These are phyloP conservation scores for Dexiosoma caninum DNA, from an alignment of 2,888 invertebrate species.

Conservation along the genomic window DNA sequence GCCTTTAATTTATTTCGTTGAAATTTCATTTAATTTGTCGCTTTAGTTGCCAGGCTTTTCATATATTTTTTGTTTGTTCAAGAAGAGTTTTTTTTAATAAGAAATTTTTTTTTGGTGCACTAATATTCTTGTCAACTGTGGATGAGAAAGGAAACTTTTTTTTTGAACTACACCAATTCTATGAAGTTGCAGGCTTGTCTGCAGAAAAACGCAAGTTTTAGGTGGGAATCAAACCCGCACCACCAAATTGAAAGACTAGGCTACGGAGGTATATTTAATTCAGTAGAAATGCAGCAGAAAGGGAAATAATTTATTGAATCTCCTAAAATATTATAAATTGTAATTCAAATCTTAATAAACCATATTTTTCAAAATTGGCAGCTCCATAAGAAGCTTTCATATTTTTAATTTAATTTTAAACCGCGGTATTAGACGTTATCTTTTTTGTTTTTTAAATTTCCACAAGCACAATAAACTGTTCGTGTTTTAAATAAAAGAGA, in stretches of 20 bases:
- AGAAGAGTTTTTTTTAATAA: background rate
- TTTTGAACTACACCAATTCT: too few relatives aligned
- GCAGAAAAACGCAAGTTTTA: too few relatives aligned
- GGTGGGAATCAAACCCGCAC: too few relatives aligned
- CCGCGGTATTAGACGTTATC: background rate
- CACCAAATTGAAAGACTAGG: too few relatives aligned
- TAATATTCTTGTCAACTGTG: conserved; percentile 57
- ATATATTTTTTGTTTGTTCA: conserved; percentile 5
- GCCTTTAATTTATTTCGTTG: conserved; percentile 11
- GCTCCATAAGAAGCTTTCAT: background rate
- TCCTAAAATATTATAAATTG: too few relatives aligned
- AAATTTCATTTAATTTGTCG: background rate
- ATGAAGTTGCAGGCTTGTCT: too few relatives aligned
- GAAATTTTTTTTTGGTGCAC: background rate
- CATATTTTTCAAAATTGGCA: too few relatives aligned
- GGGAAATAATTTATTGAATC: too few relatives aligned
- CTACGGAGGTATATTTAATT: too few relatives aligned
- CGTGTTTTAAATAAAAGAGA: background rate
- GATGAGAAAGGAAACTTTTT: too few relatives aligned
- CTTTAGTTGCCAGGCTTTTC: background rate
- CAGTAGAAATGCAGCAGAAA: too few relatives aligned
- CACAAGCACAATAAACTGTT: background rate
- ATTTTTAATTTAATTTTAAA: background rate
- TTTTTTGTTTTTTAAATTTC: background rate
- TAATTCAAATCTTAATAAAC: too few relatives aligned